Evolutionary conservation across 1,140 invertebrate genomes (phyloP).

Genomic region (Bradynema listronoti): DNA sequence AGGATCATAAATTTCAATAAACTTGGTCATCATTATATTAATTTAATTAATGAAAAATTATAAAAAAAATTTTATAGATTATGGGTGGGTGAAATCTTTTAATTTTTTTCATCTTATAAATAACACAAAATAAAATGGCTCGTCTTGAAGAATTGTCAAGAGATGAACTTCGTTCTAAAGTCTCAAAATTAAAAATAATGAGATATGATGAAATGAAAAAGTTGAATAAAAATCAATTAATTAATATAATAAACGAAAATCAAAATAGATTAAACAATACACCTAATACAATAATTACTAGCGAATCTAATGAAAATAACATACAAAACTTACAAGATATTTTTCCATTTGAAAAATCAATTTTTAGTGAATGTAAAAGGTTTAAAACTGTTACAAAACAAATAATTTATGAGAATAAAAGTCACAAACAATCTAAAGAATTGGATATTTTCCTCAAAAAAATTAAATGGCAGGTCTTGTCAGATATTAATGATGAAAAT

Average conservation of each 20-base stretch:
- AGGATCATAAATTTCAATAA: no score
- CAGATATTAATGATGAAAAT: conserved; percentile 35
- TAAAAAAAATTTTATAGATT: no score
- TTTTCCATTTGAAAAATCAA: conserved; percentile 11
- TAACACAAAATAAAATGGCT: conserved; percentile 3
- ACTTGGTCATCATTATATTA: no score
- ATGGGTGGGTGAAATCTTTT: neutral
- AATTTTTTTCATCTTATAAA: conserved; percentile 15
- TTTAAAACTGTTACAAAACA: conserved; percentile 23
- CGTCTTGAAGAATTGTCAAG: conserved; percentile 17
- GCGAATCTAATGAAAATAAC: neutral
- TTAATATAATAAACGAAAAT: neutral
- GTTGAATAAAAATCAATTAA: no score
- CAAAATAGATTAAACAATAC: neutral
- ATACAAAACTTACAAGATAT: neutral
- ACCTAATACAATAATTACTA: neutral
- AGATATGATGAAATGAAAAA: neutral
- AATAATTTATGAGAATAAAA: conserved; percentile 25
- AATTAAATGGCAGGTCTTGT: conserved; percentile 21
- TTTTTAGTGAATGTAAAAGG: conserved; percentile 27
- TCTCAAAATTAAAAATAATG: neutral
- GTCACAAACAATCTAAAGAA: neutral
- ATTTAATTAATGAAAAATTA: no score
- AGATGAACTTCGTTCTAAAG: conserved; percentile 4
- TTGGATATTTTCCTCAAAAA: conserved; percentile 21